phyloP scores from a whole-genome alignment of 2,797 vertebrate genomes.

The Lates japonicus region DNA sequence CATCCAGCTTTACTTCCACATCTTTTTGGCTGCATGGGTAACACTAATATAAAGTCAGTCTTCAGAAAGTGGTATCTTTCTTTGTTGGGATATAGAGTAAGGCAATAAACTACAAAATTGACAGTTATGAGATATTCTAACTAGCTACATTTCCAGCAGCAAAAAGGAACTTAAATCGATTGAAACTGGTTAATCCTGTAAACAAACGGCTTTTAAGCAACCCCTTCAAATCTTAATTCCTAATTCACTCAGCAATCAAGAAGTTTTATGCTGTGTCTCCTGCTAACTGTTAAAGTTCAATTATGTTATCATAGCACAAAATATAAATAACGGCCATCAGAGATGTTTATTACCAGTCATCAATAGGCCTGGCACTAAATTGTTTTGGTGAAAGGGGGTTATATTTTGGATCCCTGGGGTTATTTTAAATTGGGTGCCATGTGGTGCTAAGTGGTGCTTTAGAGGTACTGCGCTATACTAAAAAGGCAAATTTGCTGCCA shows the following conservation, averaged over 20 bases:
- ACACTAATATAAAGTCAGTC: background rate
- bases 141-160: background rate
- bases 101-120: background rate
- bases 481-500: background rate
- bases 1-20: background rate
- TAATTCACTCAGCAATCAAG: background rate
- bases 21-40: background rate
- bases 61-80: background rate
- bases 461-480: background rate
- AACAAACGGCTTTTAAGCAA: conserved; percentile 19
- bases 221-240: conserved; percentile 11
- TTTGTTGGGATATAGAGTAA: background rate
- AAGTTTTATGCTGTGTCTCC: background rate
- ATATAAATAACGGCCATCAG: background rate
- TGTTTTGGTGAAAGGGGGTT: background rate
- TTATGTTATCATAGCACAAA: background rate
- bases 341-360: background rate
- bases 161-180: conserved; percentile 3
- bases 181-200: background rate
- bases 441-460: conserved; percentile 1
- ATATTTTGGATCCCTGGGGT: background rate
- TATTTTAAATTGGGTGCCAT: background rate
- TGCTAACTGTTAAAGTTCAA: background rate
- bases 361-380: background rate
- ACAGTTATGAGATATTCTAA: background rate